Conservation (phyloP, 1,140 invertebrate genomes). For the Nasonia giraulti region DNA sequence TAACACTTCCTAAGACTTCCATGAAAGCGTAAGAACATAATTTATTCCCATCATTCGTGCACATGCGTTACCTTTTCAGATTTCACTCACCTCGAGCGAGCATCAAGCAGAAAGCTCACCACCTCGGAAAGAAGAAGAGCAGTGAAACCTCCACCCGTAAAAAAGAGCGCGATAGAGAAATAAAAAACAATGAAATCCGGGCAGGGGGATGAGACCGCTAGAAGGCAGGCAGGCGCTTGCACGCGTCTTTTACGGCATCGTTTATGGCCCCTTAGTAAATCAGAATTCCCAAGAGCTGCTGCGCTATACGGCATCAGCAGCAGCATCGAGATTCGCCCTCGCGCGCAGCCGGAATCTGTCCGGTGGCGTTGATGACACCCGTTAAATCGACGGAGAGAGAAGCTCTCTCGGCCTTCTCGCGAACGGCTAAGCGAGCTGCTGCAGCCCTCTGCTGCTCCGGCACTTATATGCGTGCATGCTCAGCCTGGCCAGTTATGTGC, state of each 20-base stretch:
- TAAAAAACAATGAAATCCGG: not conserved
- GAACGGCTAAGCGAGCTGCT: slow-evolving; percentile 62
- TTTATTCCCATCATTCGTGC: too few relatives aligned
- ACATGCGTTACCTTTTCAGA: too few relatives aligned
- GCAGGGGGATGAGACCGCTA: not conserved
- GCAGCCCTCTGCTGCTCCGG: slow-evolving; percentile 54
- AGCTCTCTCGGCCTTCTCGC: slow-evolving; percentile 54
- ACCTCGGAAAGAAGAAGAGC: not conserved
- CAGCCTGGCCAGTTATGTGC: slow-evolving; percentile 36
- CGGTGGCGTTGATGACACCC: slow-evolving; percentile 63
- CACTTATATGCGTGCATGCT: slow-evolving; percentile 55
- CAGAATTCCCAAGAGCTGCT: slow-evolving; percentile 41
- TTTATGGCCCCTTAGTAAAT: slow-evolving; percentile 39
- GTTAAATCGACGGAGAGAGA: slow-evolving; percentile 65
- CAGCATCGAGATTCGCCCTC: slow-evolving; percentile 8
- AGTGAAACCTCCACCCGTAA: not conserved
- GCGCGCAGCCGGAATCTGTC: slow-evolving; percentile 45
- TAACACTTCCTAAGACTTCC: too few relatives aligned
- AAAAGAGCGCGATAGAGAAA: not conserved
- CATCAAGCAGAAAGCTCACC: not conserved
- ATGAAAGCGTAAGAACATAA: too few relatives aligned
- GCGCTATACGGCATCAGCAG: slow-evolving; percentile 16
- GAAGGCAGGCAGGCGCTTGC: not conserved
- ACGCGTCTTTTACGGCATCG: slow-evolving; percentile 21
- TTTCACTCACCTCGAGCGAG: too few relatives aligned